A percentile compares a stretch with the other conserved stretches of the same genome.
Conservation (phyloP, 2,797 vertebrate species). For the Prunella strophiata region DNA sequence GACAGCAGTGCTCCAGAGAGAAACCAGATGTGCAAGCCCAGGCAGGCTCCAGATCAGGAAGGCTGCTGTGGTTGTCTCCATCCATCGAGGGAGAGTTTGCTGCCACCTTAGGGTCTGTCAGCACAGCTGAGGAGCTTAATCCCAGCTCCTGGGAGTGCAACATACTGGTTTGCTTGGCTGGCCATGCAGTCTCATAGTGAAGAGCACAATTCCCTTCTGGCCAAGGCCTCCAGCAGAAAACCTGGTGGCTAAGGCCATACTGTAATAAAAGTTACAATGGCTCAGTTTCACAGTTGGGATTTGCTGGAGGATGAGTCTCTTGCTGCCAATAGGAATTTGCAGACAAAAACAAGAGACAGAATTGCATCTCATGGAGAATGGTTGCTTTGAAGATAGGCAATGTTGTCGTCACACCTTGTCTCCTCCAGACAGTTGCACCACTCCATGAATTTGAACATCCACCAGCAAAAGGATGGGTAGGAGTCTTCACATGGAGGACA, state of each 20-base stretch:
- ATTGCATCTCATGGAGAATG: fast-evolving
- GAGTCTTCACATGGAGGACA: not conserved
- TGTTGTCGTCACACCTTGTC: not conserved
- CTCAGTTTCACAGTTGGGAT: not conserved
- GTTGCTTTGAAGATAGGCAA: not conserved
- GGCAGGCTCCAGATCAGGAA: constrained; percentile 28
- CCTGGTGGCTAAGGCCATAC: not conserved
- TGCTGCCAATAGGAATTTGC: not conserved
- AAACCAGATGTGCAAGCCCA: constrained; percentile 41
- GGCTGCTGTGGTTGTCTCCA: not conserved
- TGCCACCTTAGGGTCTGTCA: constrained; percentile 64
- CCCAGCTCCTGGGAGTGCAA: not conserved
- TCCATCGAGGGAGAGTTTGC: constrained; percentile 44
- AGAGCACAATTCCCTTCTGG: not conserved
- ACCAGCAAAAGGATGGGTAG: not conserved
- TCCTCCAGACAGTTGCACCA: not conserved
- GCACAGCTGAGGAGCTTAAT: not conserved
- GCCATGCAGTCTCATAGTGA: not conserved
- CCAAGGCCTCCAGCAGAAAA: not conserved
- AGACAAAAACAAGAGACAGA: not conserved
- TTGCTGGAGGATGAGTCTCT: not conserved
- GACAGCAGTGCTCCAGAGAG: constrained; percentile 46
- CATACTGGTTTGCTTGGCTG: not conserved
- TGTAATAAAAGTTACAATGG: not conserved
- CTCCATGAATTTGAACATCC: not conserved